Conservation (phyloP, 2,113 vertebrate species). For the Labeo catla region DNA sequence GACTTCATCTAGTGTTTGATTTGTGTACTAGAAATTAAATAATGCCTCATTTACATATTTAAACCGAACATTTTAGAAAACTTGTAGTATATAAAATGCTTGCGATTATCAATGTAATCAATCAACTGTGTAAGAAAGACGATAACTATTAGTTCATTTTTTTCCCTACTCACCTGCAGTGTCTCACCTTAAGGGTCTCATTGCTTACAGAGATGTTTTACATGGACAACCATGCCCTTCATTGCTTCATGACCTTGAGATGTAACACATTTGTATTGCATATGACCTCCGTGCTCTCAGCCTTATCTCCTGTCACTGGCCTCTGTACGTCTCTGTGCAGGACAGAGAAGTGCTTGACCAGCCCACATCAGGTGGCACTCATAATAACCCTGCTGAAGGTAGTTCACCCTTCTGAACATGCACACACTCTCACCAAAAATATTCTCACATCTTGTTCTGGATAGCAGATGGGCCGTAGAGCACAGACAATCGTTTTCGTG, state of each 20-base stretch:
- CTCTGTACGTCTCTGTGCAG: background rate
- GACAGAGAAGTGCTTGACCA: background rate
- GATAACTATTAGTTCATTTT: no score
- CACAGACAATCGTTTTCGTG: constrained; percentile 1
- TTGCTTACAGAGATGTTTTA: constrained; percentile 15
- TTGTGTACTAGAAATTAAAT: no score
- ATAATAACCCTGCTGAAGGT: background rate
- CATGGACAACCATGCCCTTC: background rate
- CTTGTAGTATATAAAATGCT: no score
- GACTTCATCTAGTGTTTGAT: no score
- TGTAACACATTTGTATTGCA: constrained; percentile 19
- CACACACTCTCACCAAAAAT: background rate
- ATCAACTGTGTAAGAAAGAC: no score
- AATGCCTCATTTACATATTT: no score
- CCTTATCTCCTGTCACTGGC: constrained; percentile 2
- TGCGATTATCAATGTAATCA: no score
- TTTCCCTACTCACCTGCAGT: no score
- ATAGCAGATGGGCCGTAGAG: background rate
- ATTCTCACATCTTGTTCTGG: background rate
- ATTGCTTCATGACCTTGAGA: constrained; percentile 33
- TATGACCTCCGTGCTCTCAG: constrained; percentile 11
- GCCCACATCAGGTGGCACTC: background rate
- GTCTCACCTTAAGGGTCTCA: background rate
- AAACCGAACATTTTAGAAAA: no score
- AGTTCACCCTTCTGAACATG: background rate